A percentile compares a stretch with the other conserved stretches of the same genome.
Conservation (phyloP, 1,140 invertebrate species). For the Halesus radiatus region DNA sequence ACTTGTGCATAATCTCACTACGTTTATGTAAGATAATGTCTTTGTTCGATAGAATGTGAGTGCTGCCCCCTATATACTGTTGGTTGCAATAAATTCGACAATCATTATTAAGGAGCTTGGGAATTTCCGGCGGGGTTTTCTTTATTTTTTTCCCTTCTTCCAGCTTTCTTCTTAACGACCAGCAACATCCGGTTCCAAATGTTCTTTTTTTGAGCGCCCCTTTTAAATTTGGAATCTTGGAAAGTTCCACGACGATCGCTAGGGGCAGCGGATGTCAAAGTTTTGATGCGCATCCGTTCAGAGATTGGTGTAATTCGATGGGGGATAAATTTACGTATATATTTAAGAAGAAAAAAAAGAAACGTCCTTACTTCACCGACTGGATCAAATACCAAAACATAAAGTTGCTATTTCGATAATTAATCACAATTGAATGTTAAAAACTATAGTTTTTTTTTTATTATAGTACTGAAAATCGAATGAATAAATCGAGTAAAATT, state of each 20-base stretch:
- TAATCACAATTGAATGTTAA: too few species aligned
- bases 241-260: neutral
- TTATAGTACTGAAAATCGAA: too few species aligned
- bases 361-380: too few species aligned
- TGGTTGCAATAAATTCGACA: constrained; percentile 24
- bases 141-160: constrained; percentile 8
- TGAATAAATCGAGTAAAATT: too few species aligned
- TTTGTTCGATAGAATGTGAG: neutral
- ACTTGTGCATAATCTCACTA: too few species aligned
- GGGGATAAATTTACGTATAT: too few species aligned
- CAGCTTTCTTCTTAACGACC: constrained; percentile 28
- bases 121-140: constrained; percentile 20
- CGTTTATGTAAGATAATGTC: neutral
- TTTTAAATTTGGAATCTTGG: constrained; percentile 32
- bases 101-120: constrained; percentile 32
- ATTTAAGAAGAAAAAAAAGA: too few species aligned
- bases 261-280: neutral
- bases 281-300: too few species aligned
- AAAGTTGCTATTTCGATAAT: too few species aligned
- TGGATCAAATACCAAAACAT: too few species aligned
- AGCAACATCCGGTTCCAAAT: constrained; percentile 30
- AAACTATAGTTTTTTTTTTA: too few species aligned
- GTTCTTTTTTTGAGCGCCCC: constrained; percentile 35
- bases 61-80: neutral
- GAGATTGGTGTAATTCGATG: too few species aligned